Percentiles rank a stretch among this genome's conserved stretches.
phyloP scores from a whole-genome alignment of 1,140 invertebrate species.

The Drosophila ficusphila region DNA sequence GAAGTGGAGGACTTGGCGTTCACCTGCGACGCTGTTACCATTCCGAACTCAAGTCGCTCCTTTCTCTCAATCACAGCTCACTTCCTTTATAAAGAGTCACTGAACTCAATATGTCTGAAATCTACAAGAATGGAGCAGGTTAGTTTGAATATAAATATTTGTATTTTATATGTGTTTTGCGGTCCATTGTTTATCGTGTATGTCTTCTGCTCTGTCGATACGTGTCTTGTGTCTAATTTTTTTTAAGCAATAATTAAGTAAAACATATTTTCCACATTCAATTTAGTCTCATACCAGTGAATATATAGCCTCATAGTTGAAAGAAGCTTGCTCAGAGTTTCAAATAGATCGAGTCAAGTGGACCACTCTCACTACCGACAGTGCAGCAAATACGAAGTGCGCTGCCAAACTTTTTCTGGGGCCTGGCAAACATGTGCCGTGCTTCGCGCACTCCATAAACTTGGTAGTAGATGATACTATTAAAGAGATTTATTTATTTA shows the following conservation, averaged over 20 bases:
- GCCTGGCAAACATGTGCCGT: no score
- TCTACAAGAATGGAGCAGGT: slow-evolving; percentile 12
- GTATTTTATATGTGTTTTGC: slow-evolving; percentile 16
- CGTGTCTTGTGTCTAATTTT: slow-evolving; percentile 9
- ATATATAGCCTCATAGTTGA: slow-evolving; percentile 12
- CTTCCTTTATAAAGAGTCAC: slow-evolving; percentile 16
- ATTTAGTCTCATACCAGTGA: slow-evolving; percentile 35
- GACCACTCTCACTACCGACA: slow-evolving; percentile 12
- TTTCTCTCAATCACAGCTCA: slow-evolving; percentile 21
- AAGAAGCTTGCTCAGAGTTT: slow-evolving; percentile 18
- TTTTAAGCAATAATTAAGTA: slow-evolving; percentile 1
- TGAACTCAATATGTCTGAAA: slow-evolving; percentile 21
- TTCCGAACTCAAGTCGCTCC: slow-evolving; percentile 20
- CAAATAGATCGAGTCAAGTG: slow-evolving; percentile 12
- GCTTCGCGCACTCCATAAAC: no score
- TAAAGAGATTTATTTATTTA: no score
- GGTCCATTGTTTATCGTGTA: slow-evolving; percentile 11
- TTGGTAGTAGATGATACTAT: no score
- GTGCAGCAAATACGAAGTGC: no score
- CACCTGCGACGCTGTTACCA: slow-evolving; percentile 25
- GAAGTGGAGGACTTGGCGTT: slow-evolving; percentile 17
- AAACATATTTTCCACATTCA: slow-evolving; percentile 8
- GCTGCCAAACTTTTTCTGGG: neutral
- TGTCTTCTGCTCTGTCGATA: slow-evolving; percentile 18
- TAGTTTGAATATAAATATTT: slow-evolving; percentile 2